Evolutionary conservation across 2,888 invertebrate genomes (phyloP).

Genomic region (Megalurothrips usitatus): DNA sequence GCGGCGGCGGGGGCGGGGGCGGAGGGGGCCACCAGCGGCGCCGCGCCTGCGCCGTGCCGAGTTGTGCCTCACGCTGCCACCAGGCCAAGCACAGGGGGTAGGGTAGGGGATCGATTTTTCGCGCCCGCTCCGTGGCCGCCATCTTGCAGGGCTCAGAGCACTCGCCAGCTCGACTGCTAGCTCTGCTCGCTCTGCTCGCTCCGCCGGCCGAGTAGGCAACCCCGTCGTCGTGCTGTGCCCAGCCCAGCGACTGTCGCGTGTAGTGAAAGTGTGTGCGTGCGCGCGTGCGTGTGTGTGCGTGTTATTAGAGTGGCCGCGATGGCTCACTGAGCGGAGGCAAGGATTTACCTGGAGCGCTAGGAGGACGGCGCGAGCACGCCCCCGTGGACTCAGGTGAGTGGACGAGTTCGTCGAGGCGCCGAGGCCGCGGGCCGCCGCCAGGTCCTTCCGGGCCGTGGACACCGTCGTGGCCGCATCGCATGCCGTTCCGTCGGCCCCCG

Average conservation of each 20-base stretch:
- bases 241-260: background rate
- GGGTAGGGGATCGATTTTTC: conserved; percentile 18
- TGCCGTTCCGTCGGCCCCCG: no score
- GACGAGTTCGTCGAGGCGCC: background rate
- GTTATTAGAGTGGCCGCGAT: background rate
- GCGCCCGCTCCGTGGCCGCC: conserved; percentile 12
- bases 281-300: no score
- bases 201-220: conserved; percentile 17
- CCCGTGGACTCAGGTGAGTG: conserved; percentile 15
- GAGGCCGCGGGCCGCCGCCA: background rate
- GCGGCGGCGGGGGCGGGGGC: no score
- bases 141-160: background rate
- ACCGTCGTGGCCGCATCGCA: no score
- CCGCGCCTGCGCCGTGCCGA: no score
- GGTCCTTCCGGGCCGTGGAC: no score
- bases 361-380: background rate
- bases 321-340: background rate
- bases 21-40: no score
- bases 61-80: background rate
- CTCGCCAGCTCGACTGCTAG: conserved; percentile 1
- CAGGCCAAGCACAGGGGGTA: background rate
- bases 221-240: background rate
- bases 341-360: background rate
- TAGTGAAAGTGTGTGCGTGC: background rate
- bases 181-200: background rate